Conservation (phyloP, 2,113 vertebrate genomes). For the Rhegmatorhina hoffmannsi region DNA sequence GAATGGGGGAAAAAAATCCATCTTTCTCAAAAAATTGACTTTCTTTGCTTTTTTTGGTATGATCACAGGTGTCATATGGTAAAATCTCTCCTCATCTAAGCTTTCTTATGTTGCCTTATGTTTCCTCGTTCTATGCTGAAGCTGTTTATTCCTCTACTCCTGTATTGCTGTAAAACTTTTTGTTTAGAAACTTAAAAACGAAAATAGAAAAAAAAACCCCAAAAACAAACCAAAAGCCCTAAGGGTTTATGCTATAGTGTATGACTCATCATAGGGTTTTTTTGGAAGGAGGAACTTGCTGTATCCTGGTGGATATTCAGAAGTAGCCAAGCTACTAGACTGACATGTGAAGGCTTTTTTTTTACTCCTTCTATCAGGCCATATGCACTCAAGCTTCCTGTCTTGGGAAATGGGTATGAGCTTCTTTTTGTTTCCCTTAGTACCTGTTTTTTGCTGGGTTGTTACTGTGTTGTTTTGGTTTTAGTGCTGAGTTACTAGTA, state of each 20-base stretch:
- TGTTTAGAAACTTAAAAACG: neutral
- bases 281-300: constrained; percentile 26
- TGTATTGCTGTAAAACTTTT: neutral
- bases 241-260: neutral
- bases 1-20: neutral
- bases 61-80: neutral
- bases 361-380: neutral
- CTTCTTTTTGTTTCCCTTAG: neutral
- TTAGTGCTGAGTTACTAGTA: neutral
- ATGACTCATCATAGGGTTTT: neutral
- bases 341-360: neutral
- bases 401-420: constrained; percentile 1
- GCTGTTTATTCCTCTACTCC: neutral
- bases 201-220: neutral
- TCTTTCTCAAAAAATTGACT: neutral
- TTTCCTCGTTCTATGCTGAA: neutral
- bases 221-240: neutral
- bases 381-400: neutral
- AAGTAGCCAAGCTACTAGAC: neutral
- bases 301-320: neutral
- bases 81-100: neutral
- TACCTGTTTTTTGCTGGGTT: neutral
- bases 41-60: neutral
- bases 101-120: neutral
- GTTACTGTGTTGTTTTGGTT: neutral